Evolutionary conservation across 1,140 invertebrate genomes (phyloP), one percentile per base, ranked within the genome.

Genomic region (Ladona fulva): DNA sequence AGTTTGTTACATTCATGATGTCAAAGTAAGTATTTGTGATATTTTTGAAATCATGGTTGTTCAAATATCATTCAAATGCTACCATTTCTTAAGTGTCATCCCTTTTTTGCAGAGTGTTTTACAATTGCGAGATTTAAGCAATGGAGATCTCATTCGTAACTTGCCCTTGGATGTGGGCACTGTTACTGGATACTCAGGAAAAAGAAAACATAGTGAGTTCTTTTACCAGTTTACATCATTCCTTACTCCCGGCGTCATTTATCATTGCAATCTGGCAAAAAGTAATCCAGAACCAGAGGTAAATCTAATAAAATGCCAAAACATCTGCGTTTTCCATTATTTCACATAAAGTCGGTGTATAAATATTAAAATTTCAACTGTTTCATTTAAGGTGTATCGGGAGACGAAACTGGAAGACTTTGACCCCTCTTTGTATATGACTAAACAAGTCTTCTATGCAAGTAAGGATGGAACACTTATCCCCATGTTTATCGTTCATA

Each of bases 181-280:
- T 1, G 89, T 99, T 42, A 89, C 89, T 29, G 92, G 92, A 0
- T 93, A 95, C 82, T 94, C 93, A 8, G 96, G 95, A 8, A 91
- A 95, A 82, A 93, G 92, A 82, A 90, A 94, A 80, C 91, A 96
- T 81, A 90, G 89, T 0, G 95, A 99, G 87, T 92, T 98, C 79
- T 99, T 99, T 86, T 98, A 95, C 84, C 90, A 93, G 80, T 97
- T 99, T 83, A 92, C 92, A 74, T 99, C 97, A 0, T 99, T 99
- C 85, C 88, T 99, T 24, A 94, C 92, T 74, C 97, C 98, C 22
- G 93, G 93, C 24, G 90, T 93, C 78, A 97, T 98, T 83, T 98
- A 97, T 84, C 91, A 90, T 74, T 93, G 93, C 80, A 94, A 97
- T 86, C 89, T 99, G 79, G 88, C 87, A 19, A 88, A 89, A 77